These are phyloP conservation scores for Spongilla lacustris DNA, from an alignment of 37 sponge, comb jelly and placozoan genomes.

Conservation along the genomic window DNA sequence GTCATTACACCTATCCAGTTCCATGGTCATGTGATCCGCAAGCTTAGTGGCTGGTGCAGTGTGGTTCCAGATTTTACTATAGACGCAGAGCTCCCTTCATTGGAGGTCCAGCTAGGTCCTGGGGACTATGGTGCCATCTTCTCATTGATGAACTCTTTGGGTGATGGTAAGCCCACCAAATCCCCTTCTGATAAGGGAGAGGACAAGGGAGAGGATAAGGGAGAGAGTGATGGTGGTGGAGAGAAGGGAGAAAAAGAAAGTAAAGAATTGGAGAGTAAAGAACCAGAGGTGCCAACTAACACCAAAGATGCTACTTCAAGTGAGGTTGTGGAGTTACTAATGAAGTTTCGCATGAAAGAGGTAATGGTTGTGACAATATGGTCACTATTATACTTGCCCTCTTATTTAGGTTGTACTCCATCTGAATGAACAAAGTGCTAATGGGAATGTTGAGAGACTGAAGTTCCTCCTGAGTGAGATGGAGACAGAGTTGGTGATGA, in stretches of 20 bases:
- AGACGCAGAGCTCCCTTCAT: constrained; percentile 9
- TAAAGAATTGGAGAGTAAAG: constrained; percentile 6
- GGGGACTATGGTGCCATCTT: background rate
- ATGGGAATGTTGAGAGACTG: constrained; percentile 27
- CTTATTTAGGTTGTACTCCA: background rate
- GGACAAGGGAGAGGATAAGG: background rate
- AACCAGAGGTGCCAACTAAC: background rate
- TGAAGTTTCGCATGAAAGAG: background rate
- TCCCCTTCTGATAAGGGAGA: background rate
- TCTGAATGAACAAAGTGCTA: background rate
- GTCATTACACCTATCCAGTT: constrained; percentile 50
- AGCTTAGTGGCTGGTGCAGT: constrained; percentile 41
- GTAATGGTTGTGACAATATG: background rate
- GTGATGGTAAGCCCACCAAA: background rate
- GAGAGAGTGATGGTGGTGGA: background rate
- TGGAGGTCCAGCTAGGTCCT: constrained; percentile 17
- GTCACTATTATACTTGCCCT: background rate
- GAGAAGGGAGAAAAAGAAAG: constrained; percentile 4
- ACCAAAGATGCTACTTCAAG: background rate
- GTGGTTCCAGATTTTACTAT: constrained; percentile 40
- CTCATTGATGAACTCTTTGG: background rate
- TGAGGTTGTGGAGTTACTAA: background rate
- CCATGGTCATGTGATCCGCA: constrained; percentile 36
- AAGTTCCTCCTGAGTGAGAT: constrained; percentile 26
- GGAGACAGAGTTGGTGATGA: constrained; percentile 4